Evolutionary conservation across 2,797 vertebrate genomes (phyloP).

Genomic region (Discoglossus pictus): DNA sequence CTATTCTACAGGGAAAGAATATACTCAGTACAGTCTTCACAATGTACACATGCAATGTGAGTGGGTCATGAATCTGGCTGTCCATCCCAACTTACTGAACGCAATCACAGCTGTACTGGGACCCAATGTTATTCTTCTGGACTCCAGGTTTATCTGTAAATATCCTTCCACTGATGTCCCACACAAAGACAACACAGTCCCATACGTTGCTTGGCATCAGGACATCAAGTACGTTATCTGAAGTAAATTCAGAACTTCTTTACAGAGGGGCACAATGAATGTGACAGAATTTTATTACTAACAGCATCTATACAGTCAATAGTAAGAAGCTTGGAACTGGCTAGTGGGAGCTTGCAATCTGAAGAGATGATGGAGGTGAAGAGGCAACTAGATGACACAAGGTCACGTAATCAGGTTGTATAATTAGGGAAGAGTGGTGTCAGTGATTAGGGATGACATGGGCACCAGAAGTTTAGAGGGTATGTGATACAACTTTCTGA

Average conservation of each 20-base stretch:
- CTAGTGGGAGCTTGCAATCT: no score
- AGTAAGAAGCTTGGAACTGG: no score
- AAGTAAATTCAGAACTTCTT: background rate
- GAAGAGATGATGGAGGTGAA: no score
- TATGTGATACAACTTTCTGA: no score
- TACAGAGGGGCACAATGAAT: no score
- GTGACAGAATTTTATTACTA: no score
- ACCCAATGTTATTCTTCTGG: constrained; percentile 73
- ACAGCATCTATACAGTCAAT: no score
- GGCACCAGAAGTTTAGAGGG: no score
- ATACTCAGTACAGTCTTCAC: constrained; percentile 77
- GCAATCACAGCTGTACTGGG: constrained; percentile 67
- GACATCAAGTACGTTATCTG: constrained; percentile 72
- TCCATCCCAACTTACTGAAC: constrained; percentile 65
- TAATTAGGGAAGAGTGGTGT: no score
- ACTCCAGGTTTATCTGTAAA: constrained; percentile 82
- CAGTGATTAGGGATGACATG: no score
- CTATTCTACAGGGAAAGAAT: constrained; percentile 65
- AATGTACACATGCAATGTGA: constrained; percentile 72
- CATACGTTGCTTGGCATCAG: constrained; percentile 81
- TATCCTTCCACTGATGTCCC: constrained; percentile 62
- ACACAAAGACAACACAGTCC: constrained; percentile 52
- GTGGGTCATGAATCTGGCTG: constrained; percentile 71
- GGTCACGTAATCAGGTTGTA: no score
- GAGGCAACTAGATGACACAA: no score